Evolutionary conservation across 2,888 invertebrate genomes (phyloP).

Genomic region (Tortricodes alternella): DNA sequence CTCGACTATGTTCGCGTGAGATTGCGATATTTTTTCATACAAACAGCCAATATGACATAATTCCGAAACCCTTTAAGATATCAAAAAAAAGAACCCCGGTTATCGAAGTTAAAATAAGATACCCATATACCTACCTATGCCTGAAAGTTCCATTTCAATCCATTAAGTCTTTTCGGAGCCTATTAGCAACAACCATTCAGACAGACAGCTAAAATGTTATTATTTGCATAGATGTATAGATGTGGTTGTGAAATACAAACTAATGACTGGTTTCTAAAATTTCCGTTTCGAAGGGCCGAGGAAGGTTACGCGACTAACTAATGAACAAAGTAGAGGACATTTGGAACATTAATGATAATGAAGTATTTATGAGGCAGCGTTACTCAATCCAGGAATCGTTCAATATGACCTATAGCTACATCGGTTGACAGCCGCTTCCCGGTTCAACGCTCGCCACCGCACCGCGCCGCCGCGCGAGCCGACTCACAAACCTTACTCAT

Average conservation of each 20-base stretch:
- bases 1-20: too few species aligned
- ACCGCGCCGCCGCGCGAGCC: conserved; percentile 50
- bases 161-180: too few species aligned
- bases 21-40: too few species aligned
- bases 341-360: background rate
- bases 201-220: too few species aligned
- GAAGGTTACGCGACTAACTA: background rate
- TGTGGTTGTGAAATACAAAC: background rate
- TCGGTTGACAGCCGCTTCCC: conserved; percentile 50
- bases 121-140: too few species aligned
- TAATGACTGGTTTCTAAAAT: conserved; percentile 1
- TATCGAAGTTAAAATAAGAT: too few species aligned
- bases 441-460: conserved; percentile 60
- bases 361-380: background rate
- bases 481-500: conserved; percentile 50
- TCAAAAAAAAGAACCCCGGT: too few species aligned
- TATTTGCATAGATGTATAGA: too few species aligned
- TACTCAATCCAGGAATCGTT: conserved; percentile 35
- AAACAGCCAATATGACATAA: too few species aligned
- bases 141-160: too few species aligned
- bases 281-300: background rate
- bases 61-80: too few species aligned
- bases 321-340: background rate
- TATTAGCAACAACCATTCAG: too few species aligned
- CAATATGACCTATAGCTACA: conserved; percentile 46